phyloP scores from a whole-genome alignment of 2,113 vertebrate genomes.

The Phoxinus phoxinus region DNA sequence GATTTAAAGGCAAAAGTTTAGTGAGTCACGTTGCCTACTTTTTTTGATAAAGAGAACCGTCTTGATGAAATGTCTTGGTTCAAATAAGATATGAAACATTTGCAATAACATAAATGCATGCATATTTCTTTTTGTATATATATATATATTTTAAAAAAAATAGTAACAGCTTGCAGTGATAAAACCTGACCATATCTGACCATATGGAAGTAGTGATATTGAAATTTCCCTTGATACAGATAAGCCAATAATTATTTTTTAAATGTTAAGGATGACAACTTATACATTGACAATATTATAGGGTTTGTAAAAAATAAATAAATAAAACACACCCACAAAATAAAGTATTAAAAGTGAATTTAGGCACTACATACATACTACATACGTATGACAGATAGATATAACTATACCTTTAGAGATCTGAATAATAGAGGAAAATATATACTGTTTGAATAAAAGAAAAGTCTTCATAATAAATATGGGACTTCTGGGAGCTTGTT shows the following conservation, averaged over 20 bases:
- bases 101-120: neutral
- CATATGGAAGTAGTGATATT: neutral
- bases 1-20: slow-evolving; percentile 29
- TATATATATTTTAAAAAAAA: neutral
- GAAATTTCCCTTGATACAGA: too few relatives aligned
- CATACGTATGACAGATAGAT: neutral
- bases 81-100: neutral
- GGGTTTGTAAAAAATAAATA: neutral
- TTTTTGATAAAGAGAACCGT: neutral
- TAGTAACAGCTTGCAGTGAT: neutral
- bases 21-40: neutral
- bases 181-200: neutral
- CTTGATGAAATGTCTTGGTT: neutral
- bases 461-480: neutral
- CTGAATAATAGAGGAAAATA: neutral
- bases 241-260: neutral
- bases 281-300: neutral
- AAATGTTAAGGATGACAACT: neutral
- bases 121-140: neutral
- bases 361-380: neutral
- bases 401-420: neutral
- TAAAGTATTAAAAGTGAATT: neutral
- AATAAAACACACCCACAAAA: neutral
- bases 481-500: neutral
- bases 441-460: neutral